Percentiles rank a stretch among this genome's conserved stretches.
Evolutionary conservation across 2,797 vertebrate species (phyloP).

Genomic region (Carduelis carduelis): DNA sequence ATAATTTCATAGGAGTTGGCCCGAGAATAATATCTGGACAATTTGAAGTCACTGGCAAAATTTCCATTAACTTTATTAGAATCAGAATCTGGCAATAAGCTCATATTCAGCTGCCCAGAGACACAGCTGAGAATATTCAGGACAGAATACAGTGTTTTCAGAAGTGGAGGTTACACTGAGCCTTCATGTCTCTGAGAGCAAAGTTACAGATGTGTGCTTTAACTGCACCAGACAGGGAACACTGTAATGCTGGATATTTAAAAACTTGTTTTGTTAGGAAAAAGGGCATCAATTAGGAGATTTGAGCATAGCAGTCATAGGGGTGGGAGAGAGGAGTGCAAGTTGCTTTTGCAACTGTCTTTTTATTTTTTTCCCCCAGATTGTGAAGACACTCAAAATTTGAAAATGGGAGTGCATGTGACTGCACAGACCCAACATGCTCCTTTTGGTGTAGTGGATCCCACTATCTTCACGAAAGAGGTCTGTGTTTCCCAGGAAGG

Average conservation of each 20-base stretch:
- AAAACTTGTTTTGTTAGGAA: neutral
- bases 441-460: neutral
- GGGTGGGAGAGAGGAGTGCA: neutral
- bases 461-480: neutral
- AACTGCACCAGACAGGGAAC: neutral
- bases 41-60: slow-evolving; percentile 59
- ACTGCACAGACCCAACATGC: fast-evolving
- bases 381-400: neutral
- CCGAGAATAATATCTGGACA: slow-evolving; percentile 23
- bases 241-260: neutral
- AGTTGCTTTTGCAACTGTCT: neutral
- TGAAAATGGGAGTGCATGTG: neutral
- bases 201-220: neutral
- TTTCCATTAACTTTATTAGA: slow-evolving; percentile 59
- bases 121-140: slow-evolving; percentile 55
- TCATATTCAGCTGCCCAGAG: slow-evolving; percentile 29
- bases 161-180: neutral
- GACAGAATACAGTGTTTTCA: slow-evolving; percentile 19
- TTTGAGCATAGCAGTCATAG: neutral
- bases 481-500: neutral
- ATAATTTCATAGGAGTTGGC: slow-evolving; percentile 43
- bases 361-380: no score
- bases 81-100: slow-evolving; percentile 52
- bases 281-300: neutral
- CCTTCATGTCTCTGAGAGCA: neutral